These are phyloP conservation scores for Python bivittatus DNA, from an alignment of 2,113 vertebrate species.

Conservation along the genomic window DNA sequence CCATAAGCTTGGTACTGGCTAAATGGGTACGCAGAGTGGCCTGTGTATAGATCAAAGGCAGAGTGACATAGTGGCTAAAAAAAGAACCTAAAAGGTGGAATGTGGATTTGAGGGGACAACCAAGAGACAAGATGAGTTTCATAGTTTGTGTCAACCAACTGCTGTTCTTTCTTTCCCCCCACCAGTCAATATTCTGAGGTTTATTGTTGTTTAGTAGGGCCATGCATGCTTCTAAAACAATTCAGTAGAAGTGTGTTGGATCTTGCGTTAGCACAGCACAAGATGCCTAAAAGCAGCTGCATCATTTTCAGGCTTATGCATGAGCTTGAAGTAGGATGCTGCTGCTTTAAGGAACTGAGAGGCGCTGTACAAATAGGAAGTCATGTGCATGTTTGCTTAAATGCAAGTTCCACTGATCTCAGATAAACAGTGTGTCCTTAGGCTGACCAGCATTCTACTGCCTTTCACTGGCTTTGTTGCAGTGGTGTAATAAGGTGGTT, in stretches of 20 bases:
- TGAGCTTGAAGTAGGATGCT: not conserved
- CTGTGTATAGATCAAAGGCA: slow-evolving; percentile 59
- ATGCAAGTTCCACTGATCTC: not conserved
- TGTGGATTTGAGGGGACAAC: not conserved
- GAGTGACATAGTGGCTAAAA: slow-evolving; percentile 36
- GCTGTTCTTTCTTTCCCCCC: no score
- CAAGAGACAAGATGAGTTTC: not conserved
- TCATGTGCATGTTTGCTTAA: not conserved
- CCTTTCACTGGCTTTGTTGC: not conserved
- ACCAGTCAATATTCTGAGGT: not conserved
- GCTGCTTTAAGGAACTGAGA: not conserved
- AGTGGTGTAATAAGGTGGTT: not conserved
- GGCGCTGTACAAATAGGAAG: not conserved
- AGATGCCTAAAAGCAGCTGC: not conserved
- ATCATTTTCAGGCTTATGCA: not conserved
- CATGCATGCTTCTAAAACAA: not conserved
- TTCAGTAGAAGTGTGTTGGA: not conserved
- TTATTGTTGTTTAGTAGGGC: not conserved
- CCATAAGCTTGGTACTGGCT: slow-evolving; percentile 27
- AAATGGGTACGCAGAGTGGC: slow-evolving; percentile 47
- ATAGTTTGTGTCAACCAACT: not conserved
- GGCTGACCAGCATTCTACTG: not conserved
- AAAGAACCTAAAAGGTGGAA: slow-evolving; percentile 1
- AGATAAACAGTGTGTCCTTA: not conserved
- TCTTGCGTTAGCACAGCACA: not conserved